Evolutionary conservation across 2,888 invertebrate genomes (phyloP).

Genomic region (Schizaphis graminum): DNA sequence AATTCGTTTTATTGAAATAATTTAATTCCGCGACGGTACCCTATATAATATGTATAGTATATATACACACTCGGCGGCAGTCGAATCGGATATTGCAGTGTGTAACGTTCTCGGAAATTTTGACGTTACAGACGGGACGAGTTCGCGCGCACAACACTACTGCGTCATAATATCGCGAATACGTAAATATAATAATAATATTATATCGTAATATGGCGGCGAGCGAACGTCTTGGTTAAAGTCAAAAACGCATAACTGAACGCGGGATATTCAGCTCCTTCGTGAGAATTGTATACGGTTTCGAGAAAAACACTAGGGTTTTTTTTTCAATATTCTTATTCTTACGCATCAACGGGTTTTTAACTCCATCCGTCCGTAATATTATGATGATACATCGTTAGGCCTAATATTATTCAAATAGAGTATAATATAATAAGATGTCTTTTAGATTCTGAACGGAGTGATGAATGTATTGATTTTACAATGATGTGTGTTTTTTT

Average conservation of each 20-base stretch:
- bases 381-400: background rate
- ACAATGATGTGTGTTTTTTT: too few relatives aligned
- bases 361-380: background rate
- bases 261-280: background rate
- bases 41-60: too few relatives aligned
- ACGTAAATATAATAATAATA: background rate
- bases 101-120: background rate
- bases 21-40: background rate
- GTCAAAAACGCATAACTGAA: background rate
- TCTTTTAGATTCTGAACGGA: too few relatives aligned
- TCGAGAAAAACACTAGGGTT: background rate
- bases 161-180: background rate
- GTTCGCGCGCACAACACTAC: background rate
- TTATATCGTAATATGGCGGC: background rate
- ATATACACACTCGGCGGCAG: background rate
- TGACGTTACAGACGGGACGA: background rate
- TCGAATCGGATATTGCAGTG: background rate
- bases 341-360: background rate
- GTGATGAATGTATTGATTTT: too few relatives aligned
- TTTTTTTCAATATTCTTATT: background rate
- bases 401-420: background rate
- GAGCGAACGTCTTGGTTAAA: background rate
- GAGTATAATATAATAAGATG: background rate
- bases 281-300: background rate
- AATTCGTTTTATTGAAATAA: constrained; percentile 21